phyloP scores from a whole-genome alignment of 2,888 invertebrate species.

The Sphaerophoria rueppellii region DNA sequence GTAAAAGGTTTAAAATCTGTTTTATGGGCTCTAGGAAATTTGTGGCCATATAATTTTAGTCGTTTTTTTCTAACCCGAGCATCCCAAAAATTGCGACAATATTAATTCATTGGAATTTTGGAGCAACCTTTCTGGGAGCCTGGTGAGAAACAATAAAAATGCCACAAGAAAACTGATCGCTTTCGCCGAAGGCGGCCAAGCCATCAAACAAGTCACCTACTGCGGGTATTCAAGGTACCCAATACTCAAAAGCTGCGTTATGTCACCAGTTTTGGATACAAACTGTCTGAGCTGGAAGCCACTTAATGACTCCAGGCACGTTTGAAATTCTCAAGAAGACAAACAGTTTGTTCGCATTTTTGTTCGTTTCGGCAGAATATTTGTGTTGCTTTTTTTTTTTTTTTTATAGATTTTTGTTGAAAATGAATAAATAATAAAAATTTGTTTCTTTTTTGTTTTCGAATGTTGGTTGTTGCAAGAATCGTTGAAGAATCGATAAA shows the following conservation, averaged over 20 bases:
- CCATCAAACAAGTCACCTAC: not conserved
- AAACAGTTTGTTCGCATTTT: slow-evolving; percentile 51
- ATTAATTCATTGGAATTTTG: slow-evolving; percentile 64
- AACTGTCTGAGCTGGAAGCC: slow-evolving; percentile 36
- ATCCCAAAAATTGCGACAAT: slow-evolving; percentile 59
- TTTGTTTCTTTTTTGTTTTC: slow-evolving; percentile 11
- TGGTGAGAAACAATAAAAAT: slow-evolving; percentile 62
- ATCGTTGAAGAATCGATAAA: not conserved
- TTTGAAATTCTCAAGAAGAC: slow-evolving; percentile 43
- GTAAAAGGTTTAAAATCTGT: not conserved
- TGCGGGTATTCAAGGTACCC: slow-evolving; percentile 52
- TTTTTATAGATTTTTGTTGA: slow-evolving; percentile 21
- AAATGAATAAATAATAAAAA: slow-evolving; percentile 57
- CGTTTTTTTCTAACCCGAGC: not conserved
- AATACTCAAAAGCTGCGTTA: slow-evolving; percentile 27
- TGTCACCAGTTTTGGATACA: slow-evolving; percentile 58
- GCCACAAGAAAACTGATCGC: slow-evolving; percentile 25
- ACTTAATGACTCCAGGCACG: slow-evolving; percentile 55
- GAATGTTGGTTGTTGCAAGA: slow-evolving; percentile 21
- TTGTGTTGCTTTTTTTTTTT: slow-evolving; percentile 2
- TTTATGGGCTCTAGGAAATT: not conserved
- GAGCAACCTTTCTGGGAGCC: slow-evolving; percentile 8
- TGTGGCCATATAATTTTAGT: not conserved
- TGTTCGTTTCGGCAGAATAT: slow-evolving; percentile 4
- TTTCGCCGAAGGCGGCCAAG: not conserved